Percentiles rank a stretch among this genome's conserved stretches.
phyloP scores from a whole-genome alignment of 37 sponge, comb jelly and placozoan genomes.

The Cladorhizidae sp. region DNA sequence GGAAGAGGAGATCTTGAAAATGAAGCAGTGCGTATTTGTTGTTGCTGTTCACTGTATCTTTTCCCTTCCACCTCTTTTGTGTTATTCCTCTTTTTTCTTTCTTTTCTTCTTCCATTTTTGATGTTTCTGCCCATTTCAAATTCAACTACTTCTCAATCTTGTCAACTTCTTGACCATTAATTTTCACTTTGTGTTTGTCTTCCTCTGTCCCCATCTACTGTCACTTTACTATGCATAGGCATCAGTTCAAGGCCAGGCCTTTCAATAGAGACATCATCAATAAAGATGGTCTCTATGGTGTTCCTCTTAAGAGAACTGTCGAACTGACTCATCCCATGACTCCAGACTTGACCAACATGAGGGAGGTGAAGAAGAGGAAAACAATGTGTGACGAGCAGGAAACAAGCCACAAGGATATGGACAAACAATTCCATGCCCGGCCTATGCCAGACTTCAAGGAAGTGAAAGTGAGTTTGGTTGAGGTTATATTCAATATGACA shows the following conservation, averaged over 20 bases:
- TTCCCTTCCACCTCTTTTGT: too few species aligned
- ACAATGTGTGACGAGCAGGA: background rate
- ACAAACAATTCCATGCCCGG: conserved; percentile 36
- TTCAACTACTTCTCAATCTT: too few species aligned
- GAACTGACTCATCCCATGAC: conserved; percentile 32
- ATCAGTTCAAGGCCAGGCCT: conserved; percentile 73
- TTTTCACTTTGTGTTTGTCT: background rate
- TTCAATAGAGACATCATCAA: conserved; percentile 62
- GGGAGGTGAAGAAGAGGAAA: conserved; percentile 10
- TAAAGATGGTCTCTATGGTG: conserved; percentile 51
- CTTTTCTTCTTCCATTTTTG: too few species aligned
- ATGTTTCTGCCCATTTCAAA: too few species aligned
- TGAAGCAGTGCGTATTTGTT: conserved; percentile 44
- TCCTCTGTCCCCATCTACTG: background rate
- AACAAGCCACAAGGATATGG: background rate
- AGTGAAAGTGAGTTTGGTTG: conserved; percentile 17
- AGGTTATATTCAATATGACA: too few species aligned
- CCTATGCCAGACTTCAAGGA: conserved; percentile 51
- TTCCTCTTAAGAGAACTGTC: conserved; percentile 21
- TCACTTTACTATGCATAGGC: conserved; percentile 34
- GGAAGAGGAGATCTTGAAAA: conserved; percentile 52
- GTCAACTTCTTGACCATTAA: too few species aligned
- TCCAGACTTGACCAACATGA: conserved; percentile 52
- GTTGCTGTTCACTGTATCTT: too few species aligned
- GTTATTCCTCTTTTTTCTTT: too few species aligned